Percentiles rank a stretch among this genome's conserved stretches.
Conservation (phyloP, 2,113 vertebrate genomes). For the Trichomycterus rosablanca region DNA sequence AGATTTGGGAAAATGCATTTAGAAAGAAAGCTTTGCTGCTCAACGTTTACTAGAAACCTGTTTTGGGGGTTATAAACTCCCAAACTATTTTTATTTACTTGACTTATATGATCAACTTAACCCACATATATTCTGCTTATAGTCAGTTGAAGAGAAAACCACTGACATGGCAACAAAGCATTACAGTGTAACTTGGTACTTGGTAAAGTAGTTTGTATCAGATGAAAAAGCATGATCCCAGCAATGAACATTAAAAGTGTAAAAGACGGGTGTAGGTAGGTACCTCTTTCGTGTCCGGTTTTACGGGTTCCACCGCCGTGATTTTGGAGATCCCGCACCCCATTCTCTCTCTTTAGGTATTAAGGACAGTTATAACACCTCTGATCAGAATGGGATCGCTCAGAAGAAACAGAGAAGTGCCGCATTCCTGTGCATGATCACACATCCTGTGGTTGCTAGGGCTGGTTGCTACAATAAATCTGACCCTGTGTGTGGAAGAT, state of each 20-base stretch:
- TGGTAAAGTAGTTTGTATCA: neutral
- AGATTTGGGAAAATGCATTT: too few species aligned
- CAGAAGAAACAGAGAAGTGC: constrained; percentile 6
- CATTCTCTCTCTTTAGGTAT: constrained; percentile 51
- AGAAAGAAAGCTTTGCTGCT: too few species aligned
- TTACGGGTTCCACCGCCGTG: constrained; percentile 51
- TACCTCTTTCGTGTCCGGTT: constrained; percentile 54
- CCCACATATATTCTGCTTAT: too few species aligned
- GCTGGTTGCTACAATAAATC: constrained; percentile 72
- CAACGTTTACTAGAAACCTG: too few species aligned
- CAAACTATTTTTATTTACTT: too few species aligned
- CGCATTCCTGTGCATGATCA: constrained; percentile 57
- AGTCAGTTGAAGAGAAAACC: too few species aligned
- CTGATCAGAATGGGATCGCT: neutral
- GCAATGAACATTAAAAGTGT: neutral
- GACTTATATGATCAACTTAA: too few species aligned
- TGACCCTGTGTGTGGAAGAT: constrained; percentile 45
- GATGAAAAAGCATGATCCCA: too few species aligned
- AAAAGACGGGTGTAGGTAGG: constrained; percentile 24
- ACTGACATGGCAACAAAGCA: neutral
- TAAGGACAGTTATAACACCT: neutral
- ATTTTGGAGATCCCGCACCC: constrained; percentile 60
- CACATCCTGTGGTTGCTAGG: constrained; percentile 55
- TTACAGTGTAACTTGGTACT: neutral
- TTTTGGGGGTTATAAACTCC: too few species aligned